Conservation (phyloP, 2,888 invertebrate species). For the Caenorhabditis wallacei region DNA sequence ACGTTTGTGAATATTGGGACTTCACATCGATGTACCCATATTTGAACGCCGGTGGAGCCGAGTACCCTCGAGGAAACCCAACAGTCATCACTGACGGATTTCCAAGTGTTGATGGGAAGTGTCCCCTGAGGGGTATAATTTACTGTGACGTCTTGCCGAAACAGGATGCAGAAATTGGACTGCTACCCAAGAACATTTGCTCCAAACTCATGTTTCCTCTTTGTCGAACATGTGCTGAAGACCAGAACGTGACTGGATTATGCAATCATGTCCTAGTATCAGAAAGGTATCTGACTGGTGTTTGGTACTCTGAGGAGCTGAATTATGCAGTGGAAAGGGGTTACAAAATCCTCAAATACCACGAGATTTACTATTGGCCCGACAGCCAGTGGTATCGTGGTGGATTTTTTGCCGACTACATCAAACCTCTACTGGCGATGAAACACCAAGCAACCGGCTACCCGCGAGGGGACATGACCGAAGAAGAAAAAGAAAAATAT, state of each 20-base stretch:
- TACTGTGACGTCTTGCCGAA: not conserved
- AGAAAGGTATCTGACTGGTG: conserved; percentile 4
- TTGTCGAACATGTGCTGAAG: conserved; percentile 8
- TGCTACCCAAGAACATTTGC: not conserved
- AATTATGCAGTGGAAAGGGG: not conserved
- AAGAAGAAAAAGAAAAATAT: conserved; percentile 4
- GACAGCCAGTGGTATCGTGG: not conserved
- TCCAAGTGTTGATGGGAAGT: too few relatives aligned
- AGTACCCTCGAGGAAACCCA: conserved; percentile 15
- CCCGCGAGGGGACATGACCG: not conserved
- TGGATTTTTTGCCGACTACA: conserved; percentile 25
- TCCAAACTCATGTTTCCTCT: conserved; percentile 7
- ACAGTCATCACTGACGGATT: not conserved
- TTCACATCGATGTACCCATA: conserved; percentile 10
- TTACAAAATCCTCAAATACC: conserved; percentile 11
- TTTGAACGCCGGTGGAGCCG: not conserved
- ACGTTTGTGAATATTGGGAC: not conserved
- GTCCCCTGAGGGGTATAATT: not conserved
- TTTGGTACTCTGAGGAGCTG: conserved; percentile 10
- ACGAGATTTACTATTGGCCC: conserved; percentile 6
- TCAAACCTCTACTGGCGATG: conserved; percentile 8
- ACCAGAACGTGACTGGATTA: not conserved
- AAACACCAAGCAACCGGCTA: conserved; percentile 17
- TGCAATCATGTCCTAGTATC: not conserved
- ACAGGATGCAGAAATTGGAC: not conserved